A percentile compares a stretch with the other conserved stretches of the same genome.
phyloP scores from a whole-genome alignment of 1,140 invertebrate genomes.

The Drosophila paulistorum region DNA sequence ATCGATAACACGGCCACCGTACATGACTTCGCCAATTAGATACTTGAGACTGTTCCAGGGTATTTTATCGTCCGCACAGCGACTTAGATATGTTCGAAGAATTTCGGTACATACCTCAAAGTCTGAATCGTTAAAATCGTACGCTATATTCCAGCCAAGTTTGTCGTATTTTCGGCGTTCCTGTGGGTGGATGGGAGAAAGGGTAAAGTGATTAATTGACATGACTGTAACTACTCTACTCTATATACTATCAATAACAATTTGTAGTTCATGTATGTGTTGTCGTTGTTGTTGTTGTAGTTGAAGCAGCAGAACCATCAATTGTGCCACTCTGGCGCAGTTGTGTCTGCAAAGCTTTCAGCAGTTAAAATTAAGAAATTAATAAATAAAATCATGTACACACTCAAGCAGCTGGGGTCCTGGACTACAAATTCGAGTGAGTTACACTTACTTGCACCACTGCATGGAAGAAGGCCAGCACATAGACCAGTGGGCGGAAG shows the following conservation, averaged over 20 bases:
- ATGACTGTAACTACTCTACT: slow-evolving; percentile 23
- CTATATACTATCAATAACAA: slow-evolving; percentile 68
- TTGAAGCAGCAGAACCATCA: slow-evolving; percentile 51
- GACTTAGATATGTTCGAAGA: slow-evolving; percentile 91
- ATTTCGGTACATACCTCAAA: slow-evolving; percentile 94
- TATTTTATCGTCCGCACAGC: slow-evolving; percentile 86
- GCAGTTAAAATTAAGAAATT: slow-evolving; percentile 68
- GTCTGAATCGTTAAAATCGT: slow-evolving; percentile 96
- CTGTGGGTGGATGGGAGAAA: slow-evolving; percentile 77
- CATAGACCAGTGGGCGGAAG: slow-evolving; percentile 91
- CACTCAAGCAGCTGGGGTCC: slow-evolving; percentile 45
- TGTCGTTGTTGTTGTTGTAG: no score
- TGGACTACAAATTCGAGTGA: slow-evolving; percentile 50
- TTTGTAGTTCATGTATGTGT: slow-evolving; percentile 49
- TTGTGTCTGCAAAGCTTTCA: slow-evolving; percentile 60
- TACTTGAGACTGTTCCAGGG: slow-evolving; percentile 96
- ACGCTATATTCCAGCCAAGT: slow-evolving; percentile 96
- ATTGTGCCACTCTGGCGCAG: slow-evolving; percentile 52
- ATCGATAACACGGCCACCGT: slow-evolving; percentile 95
- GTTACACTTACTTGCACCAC: slow-evolving; percentile 88
- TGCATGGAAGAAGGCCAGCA: slow-evolving; percentile 95
- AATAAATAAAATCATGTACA: slow-evolving; percentile 71
- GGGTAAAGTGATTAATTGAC: slow-evolving; percentile 57
- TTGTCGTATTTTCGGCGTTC: slow-evolving; percentile 96
- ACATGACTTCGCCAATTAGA: slow-evolving; percentile 96